These are phyloP conservation scores for Origma solitaria DNA, from an alignment of 2,113 vertebrate species.

Conservation along the genomic window DNA sequence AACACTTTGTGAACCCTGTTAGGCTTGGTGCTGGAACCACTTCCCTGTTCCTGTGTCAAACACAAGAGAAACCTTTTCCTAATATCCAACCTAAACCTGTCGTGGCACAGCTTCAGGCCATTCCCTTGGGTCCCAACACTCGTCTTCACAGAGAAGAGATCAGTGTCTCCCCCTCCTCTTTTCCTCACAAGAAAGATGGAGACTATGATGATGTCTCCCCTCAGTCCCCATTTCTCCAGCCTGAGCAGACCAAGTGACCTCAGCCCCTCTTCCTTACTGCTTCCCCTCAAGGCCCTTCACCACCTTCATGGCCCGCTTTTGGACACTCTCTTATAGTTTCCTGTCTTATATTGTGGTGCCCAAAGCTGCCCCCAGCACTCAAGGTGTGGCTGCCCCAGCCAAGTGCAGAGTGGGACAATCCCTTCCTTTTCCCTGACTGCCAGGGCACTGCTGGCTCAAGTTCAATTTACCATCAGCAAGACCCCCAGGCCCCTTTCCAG, in stretches of 20 bases:
- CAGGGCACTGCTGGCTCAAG: background rate
- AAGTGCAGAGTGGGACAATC: fast-evolving
- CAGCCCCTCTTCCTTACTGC: background rate
- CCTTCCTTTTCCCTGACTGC: background rate
- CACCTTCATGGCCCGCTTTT: no score
- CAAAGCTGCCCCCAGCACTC: fast-evolving
- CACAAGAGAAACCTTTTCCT: background rate
- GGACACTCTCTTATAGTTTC: background rate
- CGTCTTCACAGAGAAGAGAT: background rate
- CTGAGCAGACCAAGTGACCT: background rate
- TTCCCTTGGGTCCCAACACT: background rate
- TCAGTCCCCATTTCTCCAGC: background rate
- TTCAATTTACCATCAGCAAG: fast-evolving
- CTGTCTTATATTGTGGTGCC: background rate
- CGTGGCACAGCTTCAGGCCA: background rate
- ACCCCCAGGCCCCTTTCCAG: fast-evolving
- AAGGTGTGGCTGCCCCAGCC: background rate
- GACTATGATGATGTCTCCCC: background rate
- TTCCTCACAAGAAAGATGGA: background rate
- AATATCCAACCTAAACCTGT: background rate
- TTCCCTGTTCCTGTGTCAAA: background rate
- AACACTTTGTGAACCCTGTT: background rate
- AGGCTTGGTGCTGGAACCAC: background rate
- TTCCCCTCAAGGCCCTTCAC: background rate
- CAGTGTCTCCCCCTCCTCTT: background rate